Evolutionary conservation across 2,113 vertebrate species (phyloP), one percentile per base, ranked within the genome.

Genomic region (Nerophis lumbriciformis): DNA sequence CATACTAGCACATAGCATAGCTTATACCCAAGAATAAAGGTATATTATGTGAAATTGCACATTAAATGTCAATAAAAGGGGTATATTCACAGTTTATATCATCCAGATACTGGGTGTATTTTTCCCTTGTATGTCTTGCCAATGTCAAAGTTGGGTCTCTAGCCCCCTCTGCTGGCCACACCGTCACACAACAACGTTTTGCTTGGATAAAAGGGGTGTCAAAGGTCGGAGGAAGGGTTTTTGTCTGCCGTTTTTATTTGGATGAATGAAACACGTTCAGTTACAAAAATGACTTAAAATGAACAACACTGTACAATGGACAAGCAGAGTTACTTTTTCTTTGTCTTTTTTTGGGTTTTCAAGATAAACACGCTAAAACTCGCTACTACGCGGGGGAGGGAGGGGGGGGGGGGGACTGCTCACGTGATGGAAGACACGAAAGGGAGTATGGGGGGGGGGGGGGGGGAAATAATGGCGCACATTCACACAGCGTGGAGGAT

Each of bases 271-370:
- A 91, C 91, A 92, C 91, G 85, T 89, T 89, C 85, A 92, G 89
- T 91, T 92, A 92, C 91, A 92, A 91, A 92, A 91, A 92, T 91
- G 86, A 89, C 89, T 91, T 91, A 85, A 92, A 91, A 91, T 91
- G 85, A 91, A 91, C 89, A 89, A 90, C 90, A 92, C 89, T 90
- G 89, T 91, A 92, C 91, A 91, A 89, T 91, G 90, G 89, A 90
- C 89, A 91, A 90, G 89, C 90, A 88, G 87, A 87, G 80, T 84
- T 84, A 81, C 81, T 90, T 87, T 88, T 83, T 71, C 76, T 80
- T 53, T 78, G 72, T 80, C 76, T 58, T 77, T 70, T 73, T 89
- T 84, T 80, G 28, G 28, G 28, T 83, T 90, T 89, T 87, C 85
- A 87, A 91, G 90, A 90, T 90, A 90, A 91, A 87, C 88, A 91